Evolutionary conservation across 1,140 invertebrate genomes (phyloP).

Genomic region (Aporrectodea caliginosa): DNA sequence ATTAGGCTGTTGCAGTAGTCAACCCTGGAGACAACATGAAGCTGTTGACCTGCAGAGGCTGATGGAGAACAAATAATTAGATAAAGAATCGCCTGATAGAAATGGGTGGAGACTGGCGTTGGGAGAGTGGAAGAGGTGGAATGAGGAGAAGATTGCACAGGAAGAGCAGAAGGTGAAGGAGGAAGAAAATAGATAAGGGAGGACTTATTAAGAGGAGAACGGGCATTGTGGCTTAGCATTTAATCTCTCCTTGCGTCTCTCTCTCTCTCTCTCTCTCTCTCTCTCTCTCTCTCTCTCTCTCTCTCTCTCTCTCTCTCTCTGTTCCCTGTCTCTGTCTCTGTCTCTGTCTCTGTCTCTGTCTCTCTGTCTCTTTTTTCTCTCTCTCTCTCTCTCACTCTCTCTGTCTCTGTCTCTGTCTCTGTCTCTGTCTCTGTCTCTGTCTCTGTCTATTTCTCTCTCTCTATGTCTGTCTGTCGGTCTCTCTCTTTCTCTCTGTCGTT

Average conservation of each 20-base stretch:
- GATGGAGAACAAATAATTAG: too few species aligned
- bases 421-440: not conserved
- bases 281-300: slow-evolving; percentile 29
- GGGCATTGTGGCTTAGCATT: too few species aligned
- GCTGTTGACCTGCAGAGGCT: too few species aligned
- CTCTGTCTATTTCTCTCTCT: not conserved
- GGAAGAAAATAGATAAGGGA: too few species aligned
- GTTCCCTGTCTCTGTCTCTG: slow-evolving; percentile 19
- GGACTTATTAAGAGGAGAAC: too few species aligned
- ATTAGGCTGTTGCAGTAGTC: too few species aligned
- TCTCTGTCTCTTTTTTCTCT: not conserved
- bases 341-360: slow-evolving; percentile 15
- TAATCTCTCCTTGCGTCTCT: not conserved
- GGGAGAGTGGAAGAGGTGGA: too few species aligned
- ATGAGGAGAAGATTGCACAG: too few species aligned
- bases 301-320: slow-evolving; percentile 21
- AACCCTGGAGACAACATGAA: too few species aligned
- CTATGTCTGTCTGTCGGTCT: not conserved
- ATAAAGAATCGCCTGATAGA: too few species aligned
- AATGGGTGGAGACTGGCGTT: too few species aligned
- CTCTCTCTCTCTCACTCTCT: not conserved
- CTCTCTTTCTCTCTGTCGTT: slow-evolving; percentile 3
- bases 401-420: not conserved
- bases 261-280: slow-evolving; percentile 26
- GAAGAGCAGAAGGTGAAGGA: too few species aligned